Conservation (phyloP, 2,888 invertebrate genomes). For the Drosophila parthenogenetica region DNA sequence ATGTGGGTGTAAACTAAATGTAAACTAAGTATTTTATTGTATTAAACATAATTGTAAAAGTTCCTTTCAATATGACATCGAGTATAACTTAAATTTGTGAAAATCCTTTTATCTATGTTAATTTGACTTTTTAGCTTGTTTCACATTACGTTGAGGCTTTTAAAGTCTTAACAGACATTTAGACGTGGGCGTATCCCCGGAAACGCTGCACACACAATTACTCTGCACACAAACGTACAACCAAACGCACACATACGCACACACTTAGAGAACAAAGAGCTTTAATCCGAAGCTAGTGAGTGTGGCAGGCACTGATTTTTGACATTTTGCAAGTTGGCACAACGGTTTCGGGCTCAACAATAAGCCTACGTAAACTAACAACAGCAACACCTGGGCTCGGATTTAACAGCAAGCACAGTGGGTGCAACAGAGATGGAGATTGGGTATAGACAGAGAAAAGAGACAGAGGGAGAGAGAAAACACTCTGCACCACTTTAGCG, state of each 20-base stretch:
- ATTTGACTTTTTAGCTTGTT: slow-evolving; percentile 67
- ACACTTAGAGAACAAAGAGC: slow-evolving; percentile 35
- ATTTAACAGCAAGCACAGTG: slow-evolving; percentile 22
- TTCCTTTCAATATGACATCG: slow-evolving; percentile 45
- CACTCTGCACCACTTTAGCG: slow-evolving; percentile 12
- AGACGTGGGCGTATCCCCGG: slow-evolving; percentile 26
- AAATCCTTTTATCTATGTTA: slow-evolving; percentile 66
- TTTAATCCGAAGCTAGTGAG: slow-evolving; percentile 44
- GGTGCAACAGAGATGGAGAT: neutral
- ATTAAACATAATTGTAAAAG: slow-evolving; percentile 41
- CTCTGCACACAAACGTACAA: neutral
- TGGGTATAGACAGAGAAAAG: too few relatives aligned
- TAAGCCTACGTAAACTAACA: slow-evolving; percentile 76
- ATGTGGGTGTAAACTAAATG: slow-evolving; percentile 18
- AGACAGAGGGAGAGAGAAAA: neutral
- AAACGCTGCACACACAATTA: slow-evolving; percentile 8
- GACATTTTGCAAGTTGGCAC: slow-evolving; percentile 65
- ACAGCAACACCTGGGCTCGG: slow-evolving; percentile 58
- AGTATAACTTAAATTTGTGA: slow-evolving; percentile 35
- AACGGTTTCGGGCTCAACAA: slow-evolving; percentile 63
- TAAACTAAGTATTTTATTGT: slow-evolving; percentile 40
- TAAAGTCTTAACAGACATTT: slow-evolving; percentile 49
- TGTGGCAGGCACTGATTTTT: slow-evolving; percentile 55
- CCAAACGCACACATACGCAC: slow-evolving; percentile 1
- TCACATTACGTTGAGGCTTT: slow-evolving; percentile 48